These are phyloP conservation scores for Lasius platythorax DNA, from an alignment of 2,888 invertebrate genomes.

Conservation along the genomic window DNA sequence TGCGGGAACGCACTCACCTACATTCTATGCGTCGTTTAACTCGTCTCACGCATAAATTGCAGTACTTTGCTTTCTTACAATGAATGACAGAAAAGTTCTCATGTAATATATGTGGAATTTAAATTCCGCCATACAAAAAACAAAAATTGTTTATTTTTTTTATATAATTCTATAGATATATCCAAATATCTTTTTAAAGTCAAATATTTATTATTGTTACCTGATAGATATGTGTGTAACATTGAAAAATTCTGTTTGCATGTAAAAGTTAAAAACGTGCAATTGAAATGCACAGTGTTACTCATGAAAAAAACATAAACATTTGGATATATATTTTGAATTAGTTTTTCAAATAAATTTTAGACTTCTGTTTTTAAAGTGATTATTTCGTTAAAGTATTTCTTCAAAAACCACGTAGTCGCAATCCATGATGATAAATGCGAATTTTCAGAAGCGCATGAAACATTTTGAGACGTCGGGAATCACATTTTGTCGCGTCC, in stretches of 20 bases:
- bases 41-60: conserved; percentile 14
- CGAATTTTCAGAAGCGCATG: not conserved
- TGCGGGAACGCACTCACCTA: not conserved
- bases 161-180: not conserved
- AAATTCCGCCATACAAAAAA: not conserved
- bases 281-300: not conserved
- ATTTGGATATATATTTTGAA: not conserved
- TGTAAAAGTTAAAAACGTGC: not conserved
- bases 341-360: not conserved
- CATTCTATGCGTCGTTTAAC: conserved; percentile 32
- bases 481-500: not conserved
- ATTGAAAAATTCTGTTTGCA: not conserved
- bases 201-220: not conserved
- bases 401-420: not conserved
- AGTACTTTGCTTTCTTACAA: conserved; percentile 9
- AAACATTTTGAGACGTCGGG: not conserved
- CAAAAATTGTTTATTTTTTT: not conserved
- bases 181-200: not conserved
- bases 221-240: not conserved
- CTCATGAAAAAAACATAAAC: not conserved
- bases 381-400: not conserved
- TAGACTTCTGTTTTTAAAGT: not conserved
- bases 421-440: not conserved
- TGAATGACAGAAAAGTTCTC: not conserved
- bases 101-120: not conserved